phyloP scores from a whole-genome alignment of 2,797 vertebrate genomes.

The Melopsittacus undulatus region DNA sequence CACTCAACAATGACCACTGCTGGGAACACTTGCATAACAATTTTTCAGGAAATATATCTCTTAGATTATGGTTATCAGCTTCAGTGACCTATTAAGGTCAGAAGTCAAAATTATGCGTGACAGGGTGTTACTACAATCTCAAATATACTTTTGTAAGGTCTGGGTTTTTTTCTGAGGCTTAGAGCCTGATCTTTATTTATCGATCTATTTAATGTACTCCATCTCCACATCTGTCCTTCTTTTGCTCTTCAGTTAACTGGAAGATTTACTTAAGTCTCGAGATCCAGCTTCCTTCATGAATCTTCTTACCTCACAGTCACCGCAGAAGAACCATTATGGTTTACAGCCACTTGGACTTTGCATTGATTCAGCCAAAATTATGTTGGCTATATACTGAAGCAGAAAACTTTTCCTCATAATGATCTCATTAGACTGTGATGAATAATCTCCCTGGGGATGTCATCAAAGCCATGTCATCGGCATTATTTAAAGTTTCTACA shows the following conservation, averaged over 20 bases:
- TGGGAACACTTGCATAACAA: not conserved
- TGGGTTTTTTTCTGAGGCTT: not conserved
- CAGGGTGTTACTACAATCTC: not conserved
- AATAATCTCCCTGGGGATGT: not conserved
- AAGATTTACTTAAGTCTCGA: not conserved
- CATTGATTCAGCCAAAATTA: not conserved
- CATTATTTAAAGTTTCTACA: slow-evolving; percentile 8
- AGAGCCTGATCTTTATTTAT: not conserved
- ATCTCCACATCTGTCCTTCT: not conserved
- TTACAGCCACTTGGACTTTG: not conserved
- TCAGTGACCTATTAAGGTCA: not conserved
- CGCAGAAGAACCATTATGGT: not conserved
- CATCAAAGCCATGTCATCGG: not conserved
- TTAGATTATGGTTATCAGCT: not conserved
- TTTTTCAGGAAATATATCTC: not conserved
- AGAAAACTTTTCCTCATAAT: not conserved
- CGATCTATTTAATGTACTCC: not conserved
- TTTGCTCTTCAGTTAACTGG: not conserved
- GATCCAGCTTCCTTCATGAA: not conserved
- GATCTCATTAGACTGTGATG: slow-evolving; percentile 19
- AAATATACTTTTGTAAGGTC: not conserved
- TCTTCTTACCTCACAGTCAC: not conserved
- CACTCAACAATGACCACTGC: not conserved
- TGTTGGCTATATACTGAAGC: not conserved
- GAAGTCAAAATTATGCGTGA: not conserved